These are phyloP conservation scores for Phalloptychus januarius DNA, from an alignment of 2,797 vertebrate species.

Conservation along the genomic window DNA sequence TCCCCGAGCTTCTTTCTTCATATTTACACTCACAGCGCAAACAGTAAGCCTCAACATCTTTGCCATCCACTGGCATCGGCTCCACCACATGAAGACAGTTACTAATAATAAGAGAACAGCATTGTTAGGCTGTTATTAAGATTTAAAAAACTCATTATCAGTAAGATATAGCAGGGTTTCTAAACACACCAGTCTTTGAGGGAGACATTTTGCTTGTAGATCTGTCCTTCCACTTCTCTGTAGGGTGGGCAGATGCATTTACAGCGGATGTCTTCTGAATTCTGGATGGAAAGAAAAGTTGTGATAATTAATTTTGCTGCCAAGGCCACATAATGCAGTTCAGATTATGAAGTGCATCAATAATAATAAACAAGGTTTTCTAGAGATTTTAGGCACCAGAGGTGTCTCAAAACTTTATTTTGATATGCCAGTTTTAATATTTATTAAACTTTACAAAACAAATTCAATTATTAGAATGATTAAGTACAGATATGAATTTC, in stretches of 20 bases:
- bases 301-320: neutral
- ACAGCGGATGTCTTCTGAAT: conserved; percentile 93
- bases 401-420: neutral
- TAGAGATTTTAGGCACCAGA: neutral
- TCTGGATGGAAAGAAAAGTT: conserved; percentile 74
- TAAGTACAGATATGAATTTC: neutral
- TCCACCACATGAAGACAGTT: conserved; percentile 96
- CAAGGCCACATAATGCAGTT: neutral
- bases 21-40: conserved; percentile 99
- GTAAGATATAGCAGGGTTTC: neutral
- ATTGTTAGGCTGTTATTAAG: neutral
- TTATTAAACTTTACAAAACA: neutral
- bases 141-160: neutral
- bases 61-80: conserved; percentile 94
- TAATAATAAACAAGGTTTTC: neutral
- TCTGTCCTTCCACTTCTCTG: conserved; percentile 89
- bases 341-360: neutral
- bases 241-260: conserved; percentile 99
- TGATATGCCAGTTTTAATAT: neutral
- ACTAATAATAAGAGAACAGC: conserved; percentile 76
- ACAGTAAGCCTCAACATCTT: conserved; percentile 97
- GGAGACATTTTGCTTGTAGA: conserved; percentile 97
- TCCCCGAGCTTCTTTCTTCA: conserved; percentile 96
- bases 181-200: conserved; percentile 95
- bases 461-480: neutral